Evolutionary conservation across 2,113 vertebrate genomes (phyloP), one percentile per base, ranked within the genome.

Genomic region (cat (Felis catus)): DNA sequence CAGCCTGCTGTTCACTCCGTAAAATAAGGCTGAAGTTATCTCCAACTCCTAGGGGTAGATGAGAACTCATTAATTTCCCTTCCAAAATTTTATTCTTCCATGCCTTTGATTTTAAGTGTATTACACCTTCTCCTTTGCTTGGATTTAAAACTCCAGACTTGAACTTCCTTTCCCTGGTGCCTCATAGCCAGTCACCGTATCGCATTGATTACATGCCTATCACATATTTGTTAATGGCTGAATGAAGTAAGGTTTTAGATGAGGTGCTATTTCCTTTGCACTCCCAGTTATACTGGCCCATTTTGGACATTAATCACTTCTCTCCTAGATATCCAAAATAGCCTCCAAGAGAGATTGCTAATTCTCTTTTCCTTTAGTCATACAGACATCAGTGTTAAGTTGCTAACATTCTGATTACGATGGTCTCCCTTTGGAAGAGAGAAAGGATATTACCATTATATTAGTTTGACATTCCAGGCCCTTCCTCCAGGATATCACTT

Each of bases 201-300:
- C 48, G 13, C 74, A 90, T 92, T 86, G 93, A 97, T 95, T 94
- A 94, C 25, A 91, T 66, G 51, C 80, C 66, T 92, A 68, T 89
- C 83, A 80, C 4, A 5, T 53, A 63, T 76, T 92, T 91, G 83
- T 90, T 91, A 97, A 88, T 88, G 63, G 39, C n/a, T 81, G 89
- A 96, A 94, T 14, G 8, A 79, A 90, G 70, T 55, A 55, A 68
- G 51, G n/a, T 63, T 85, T 79, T 63, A 84, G 66, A 95, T 96
- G 95, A 96, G 45, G 91, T 92, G 61, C 19, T 89, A 87, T 79
- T 95, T 97, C 78, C 88, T 95, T 39, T 94, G 5, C 6, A 76
- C 6, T 96, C 61, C 73, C 78, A 70, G 53, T 66, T 89, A 78
- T 18, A 55, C 29, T 74, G 73, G 65, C 27, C 73, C 92, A 51